Base-by-base conservation (phyloP, 2,113 vertebrate species). In the Mohoua ochrocephala region DNA sequence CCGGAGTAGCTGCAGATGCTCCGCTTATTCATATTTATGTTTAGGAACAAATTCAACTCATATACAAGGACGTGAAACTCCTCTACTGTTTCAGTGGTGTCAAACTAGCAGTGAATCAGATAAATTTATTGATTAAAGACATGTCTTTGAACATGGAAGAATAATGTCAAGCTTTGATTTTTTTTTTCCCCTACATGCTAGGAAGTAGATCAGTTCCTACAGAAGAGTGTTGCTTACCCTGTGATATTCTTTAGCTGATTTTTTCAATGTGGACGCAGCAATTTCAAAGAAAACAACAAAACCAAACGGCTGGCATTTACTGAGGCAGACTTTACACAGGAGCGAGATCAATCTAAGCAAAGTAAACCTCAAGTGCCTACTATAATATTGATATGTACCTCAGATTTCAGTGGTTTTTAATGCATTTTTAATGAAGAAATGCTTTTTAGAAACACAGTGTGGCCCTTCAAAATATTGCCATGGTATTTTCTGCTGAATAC, bases 381-480 rank as follows among this genome's bases (percentile, higher is more conserved):
- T 96, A 15, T 88, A 94, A 97, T 94, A 97, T 91, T 95, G 88
- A 96, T 94, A 78, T 0, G 2, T 54, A 78, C 47, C 79, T 91
- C 71, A 91, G 91, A 87, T 67, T 78, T 91, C 82, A 77, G 54
- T 70, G 50, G 2, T 10, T 89, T 90, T 79, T 53, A 90, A 92
- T 95, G 41, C 22, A 86, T 96, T 95, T 96, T 96, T 92, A 86
- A 96, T 91, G 90, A 88, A 91, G 64, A 95, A 94, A 87, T 0
- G 0, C 42, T 84, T 81, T 86, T 86, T 52, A 33, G 15, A 93
- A 94, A 90, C 59, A 67, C 35, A 73, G 13, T 44, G 16, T 28
- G 17, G 10, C 30, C 49, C 35, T 93, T 95, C 68, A 68, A 86
- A 81, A 74, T 71, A 44, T 15, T 74, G 49, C 68, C 11, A 7